Base-by-base conservation (phyloP, 2,888 invertebrate genomes). In the Drosophila nr. fundita region DNA sequence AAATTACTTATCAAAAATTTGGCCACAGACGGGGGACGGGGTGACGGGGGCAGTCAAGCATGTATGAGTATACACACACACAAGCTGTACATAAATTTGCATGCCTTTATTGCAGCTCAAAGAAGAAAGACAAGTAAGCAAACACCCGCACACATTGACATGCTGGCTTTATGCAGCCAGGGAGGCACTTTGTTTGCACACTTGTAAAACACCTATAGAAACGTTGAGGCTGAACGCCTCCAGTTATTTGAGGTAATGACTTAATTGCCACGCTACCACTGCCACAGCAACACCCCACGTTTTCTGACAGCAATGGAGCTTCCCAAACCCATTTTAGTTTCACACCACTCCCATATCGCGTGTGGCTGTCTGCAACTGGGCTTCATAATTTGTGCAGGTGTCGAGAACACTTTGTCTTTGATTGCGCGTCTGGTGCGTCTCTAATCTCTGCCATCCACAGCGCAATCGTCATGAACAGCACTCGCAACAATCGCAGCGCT, bases 1-100 rank as follows among this genome's bases (percentile, higher is more conserved):
- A 84, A 90, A 87, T 90, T 89, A 85, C 87, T 89, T 87, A 84
- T 89, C 85, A 87, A 82, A 87, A 90, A 78, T 77, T 69, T 76
- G 79, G 54, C 30, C 52, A 10, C 32, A 32, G 11, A 10, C 32
- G 10, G 32, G 10, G 10, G 3, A 30, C 8, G 59, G 15, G 50
- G 38, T n/a, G 21, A 38, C 32, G 60, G 53, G 67, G 59, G 54
- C 24, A 59, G 55, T 69, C 52, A 68, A 42, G 50, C 54, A 69
- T 73, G 68, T 42, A 32, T 32, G 32, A 32, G 32, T 32, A 75
- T 53, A 68, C 54, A 60, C 58, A 45, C 21, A 34, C 24, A 27
- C 57, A 36, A 15, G 54, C n/a, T 62, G 67, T 49, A 71, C 80
- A 89, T 89, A 84, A 90, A 87, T 87, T 87, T 90, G 85, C 88